Evolutionary conservation across 2,888 invertebrate species (phyloP).

Genomic region (Netelia fuscicornis): DNA sequence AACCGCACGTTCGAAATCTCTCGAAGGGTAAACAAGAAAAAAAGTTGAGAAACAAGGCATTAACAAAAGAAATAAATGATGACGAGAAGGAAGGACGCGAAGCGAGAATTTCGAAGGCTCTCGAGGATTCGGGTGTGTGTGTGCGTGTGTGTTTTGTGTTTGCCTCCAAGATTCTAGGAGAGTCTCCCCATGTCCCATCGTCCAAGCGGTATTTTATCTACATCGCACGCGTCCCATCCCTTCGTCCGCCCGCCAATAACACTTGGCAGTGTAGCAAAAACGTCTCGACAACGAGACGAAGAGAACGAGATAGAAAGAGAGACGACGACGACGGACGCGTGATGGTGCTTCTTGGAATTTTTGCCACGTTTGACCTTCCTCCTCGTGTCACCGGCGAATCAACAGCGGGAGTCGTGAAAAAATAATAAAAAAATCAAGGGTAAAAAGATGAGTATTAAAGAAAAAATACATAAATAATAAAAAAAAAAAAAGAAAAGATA

Average conservation of each 20-base stretch:
- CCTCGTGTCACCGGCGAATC: constrained; percentile 48
- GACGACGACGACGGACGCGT: constrained; percentile 8
- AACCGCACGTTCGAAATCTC: constrained; percentile 7
- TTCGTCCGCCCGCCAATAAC: constrained; percentile 4
- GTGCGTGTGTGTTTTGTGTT: background rate
- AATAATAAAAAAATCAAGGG: constrained; percentile 14
- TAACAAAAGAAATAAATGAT: background rate
- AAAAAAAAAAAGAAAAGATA: constrained; percentile 11
- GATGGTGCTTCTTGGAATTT: constrained; percentile 52
- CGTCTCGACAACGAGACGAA: constrained; percentile 24
- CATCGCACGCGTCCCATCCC: background rate
- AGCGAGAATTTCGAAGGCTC: background rate
- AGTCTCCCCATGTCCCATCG: constrained; percentile 8
- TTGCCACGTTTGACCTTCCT: constrained; percentile 57
- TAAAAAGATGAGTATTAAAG: constrained; percentile 9
- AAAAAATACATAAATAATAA: constrained; percentile 1
- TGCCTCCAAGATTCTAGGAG: constrained; percentile 42
- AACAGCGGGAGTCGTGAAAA: constrained; percentile 39
- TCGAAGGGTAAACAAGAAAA: background rate
- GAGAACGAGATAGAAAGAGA: constrained; percentile 18
- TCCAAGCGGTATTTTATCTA: constrained; percentile 48
- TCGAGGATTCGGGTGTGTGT: background rate
- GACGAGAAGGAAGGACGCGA: background rate
- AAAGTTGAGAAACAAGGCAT: background rate
- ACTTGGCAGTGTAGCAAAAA: constrained; percentile 24